Conservation (phyloP, 2,113 vertebrate genomes). For the Cranoglanis bouderius region DNA sequence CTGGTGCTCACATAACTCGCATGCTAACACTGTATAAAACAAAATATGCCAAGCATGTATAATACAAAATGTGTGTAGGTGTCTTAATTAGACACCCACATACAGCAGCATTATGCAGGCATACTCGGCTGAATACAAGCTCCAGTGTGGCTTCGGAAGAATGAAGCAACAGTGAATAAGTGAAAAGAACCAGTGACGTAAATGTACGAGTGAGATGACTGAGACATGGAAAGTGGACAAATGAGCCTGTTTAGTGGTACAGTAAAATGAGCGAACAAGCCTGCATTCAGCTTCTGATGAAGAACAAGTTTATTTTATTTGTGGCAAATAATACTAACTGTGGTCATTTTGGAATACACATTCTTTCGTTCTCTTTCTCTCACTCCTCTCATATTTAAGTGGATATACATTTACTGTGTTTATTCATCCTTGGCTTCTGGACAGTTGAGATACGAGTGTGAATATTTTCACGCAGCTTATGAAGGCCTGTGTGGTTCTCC, state of each 20-base stretch:
- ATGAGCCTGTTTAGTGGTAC: background rate
- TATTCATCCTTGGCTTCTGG: constrained; percentile 1
- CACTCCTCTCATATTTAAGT: background rate
- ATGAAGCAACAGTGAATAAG: background rate
- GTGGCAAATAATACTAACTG: background rate
- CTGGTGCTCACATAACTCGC: background rate
- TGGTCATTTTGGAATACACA: background rate
- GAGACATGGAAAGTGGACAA: constrained; percentile 1
- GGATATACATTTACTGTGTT: constrained; percentile 1
- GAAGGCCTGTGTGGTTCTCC: background rate
- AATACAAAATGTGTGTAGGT: background rate
- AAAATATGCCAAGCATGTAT: background rate
- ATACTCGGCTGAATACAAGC: background rate
- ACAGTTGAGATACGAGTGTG: background rate
- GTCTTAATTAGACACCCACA: constrained; percentile 11
- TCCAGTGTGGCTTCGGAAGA: constrained; percentile 20
- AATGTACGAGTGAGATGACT: background rate
- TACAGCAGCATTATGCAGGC: background rate
- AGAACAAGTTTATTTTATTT: background rate
- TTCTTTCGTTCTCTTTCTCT: background rate
- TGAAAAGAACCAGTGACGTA: constrained; percentile 3
- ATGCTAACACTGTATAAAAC: background rate
- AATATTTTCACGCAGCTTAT: background rate
- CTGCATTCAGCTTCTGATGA: background rate
- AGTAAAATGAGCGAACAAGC: background rate